A percentile compares a stretch with the other conserved stretches of the same genome.
Evolutionary conservation across 1,140 invertebrate genomes (phyloP).

Genomic region (Protaetia brevitarsis): DNA sequence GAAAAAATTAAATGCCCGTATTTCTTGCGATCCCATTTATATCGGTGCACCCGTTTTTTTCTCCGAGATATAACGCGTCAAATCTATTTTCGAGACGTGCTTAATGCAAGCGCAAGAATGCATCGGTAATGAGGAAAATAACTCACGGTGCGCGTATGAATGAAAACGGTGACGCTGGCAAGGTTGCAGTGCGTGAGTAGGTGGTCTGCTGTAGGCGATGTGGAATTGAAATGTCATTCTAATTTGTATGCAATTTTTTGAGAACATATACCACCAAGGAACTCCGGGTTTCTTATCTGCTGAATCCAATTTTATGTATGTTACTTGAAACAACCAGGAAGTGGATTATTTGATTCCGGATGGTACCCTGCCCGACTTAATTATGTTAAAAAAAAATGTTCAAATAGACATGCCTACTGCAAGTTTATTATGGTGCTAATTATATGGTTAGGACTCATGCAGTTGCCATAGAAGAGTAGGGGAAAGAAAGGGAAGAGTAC

Average conservation of each 20-base stretch:
- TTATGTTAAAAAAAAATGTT: no score
- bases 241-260: slow-evolving; percentile 29
- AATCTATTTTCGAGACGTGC: slow-evolving; percentile 6
- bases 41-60: background rate
- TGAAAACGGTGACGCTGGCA: slow-evolving; percentile 15
- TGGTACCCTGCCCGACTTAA: no score
- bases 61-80: slow-evolving; percentile 5
- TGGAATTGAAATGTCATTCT: slow-evolving; percentile 31
- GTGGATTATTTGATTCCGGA: no score
- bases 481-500: no score
- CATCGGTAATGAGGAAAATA: slow-evolving; percentile 20
- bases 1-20: background rate
- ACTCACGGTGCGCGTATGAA: slow-evolving; percentile 17
- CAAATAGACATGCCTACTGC: no score
- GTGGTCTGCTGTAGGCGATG: slow-evolving; percentile 25
- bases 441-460: no score
- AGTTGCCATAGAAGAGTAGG: no score
- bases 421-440: no score
- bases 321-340: no score
- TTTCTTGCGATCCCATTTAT: slow-evolving; percentile 8
- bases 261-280: slow-evolving; percentile 16
- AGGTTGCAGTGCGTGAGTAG: slow-evolving; percentile 1
- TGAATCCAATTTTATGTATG: no score
- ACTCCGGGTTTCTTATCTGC: background rate
- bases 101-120: slow-evolving; percentile 16